Evolutionary conservation across 2,113 vertebrate genomes (phyloP).

Genomic region (Trematocara zebra): DNA sequence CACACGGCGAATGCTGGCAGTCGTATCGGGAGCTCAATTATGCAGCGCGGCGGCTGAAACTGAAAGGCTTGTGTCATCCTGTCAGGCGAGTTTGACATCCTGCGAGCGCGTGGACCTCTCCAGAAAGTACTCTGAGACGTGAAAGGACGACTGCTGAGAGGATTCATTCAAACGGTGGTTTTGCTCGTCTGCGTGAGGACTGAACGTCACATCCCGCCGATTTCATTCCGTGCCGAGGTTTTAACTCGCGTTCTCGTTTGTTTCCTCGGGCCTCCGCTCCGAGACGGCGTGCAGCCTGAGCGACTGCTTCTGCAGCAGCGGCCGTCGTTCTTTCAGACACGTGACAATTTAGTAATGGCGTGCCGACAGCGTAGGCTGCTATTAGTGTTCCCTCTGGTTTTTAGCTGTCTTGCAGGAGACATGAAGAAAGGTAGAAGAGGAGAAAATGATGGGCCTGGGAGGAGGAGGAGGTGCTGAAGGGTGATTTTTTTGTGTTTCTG

Average conservation of each 20-base stretch:
- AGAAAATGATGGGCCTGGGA: not conserved
- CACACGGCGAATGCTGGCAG: not conserved
- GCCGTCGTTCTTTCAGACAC: not conserved
- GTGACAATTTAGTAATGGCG: not conserved
- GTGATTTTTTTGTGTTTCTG: not conserved
- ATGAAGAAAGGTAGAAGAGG: not conserved
- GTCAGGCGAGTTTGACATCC: slow-evolving; percentile 8
- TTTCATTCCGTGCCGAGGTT: not conserved
- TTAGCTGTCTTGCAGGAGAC: not conserved
- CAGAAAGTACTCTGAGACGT: not conserved
- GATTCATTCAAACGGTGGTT: not conserved
- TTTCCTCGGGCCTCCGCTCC: not conserved
- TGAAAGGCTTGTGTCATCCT: slow-evolving; percentile 24
- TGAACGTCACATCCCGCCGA: not conserved
- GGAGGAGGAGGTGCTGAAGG: not conserved
- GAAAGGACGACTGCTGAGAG: not conserved
- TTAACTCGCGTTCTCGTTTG: not conserved
- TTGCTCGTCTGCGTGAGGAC: not conserved
- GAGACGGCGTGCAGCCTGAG: not conserved
- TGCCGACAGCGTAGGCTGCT: not conserved
- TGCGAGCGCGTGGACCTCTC: not conserved
- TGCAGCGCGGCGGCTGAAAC: not conserved
- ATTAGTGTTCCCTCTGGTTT: not conserved
- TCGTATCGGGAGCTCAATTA: not conserved
- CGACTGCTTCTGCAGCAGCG: not conserved